Evolutionary conservation across 1,140 invertebrate genomes (phyloP).

Genomic region (Lordiphosa collinella): DNA sequence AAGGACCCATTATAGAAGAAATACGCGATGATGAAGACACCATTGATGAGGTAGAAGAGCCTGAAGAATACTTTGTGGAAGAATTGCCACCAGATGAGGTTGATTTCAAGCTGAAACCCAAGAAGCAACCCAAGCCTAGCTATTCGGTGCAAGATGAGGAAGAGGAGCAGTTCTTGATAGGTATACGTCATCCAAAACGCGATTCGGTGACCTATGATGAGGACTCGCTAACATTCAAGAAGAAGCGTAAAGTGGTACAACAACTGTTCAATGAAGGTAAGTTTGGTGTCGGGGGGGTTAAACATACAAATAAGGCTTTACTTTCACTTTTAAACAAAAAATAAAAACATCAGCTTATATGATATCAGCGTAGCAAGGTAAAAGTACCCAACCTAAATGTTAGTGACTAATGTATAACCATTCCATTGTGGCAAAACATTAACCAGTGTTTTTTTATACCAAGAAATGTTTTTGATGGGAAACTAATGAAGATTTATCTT

Average conservation of each 20-base stretch:
- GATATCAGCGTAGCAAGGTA: conserved; percentile 76
- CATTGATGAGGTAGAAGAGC: conserved; percentile 84
- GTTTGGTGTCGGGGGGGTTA: conserved; percentile 8
- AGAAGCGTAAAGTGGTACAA: conserved; percentile 83
- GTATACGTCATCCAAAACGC: conserved; percentile 79
- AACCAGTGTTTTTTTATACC: background rate
- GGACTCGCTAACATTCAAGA: conserved; percentile 81
- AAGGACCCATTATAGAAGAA: conserved; percentile 85
- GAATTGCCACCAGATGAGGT: conserved; percentile 80
- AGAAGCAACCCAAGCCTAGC: conserved; percentile 69
- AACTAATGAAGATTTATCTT: background rate
- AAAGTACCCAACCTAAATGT: conserved; percentile 53
- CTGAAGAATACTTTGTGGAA: conserved; percentile 81
- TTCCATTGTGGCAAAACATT: conserved; percentile 21
- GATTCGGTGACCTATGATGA: conserved; percentile 79
- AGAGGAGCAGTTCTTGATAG: conserved; percentile 83
- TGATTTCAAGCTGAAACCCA: conserved; percentile 82
- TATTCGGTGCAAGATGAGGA: conserved; percentile 79
- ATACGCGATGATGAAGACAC: conserved; percentile 84
- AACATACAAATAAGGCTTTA: conserved; percentile 38
- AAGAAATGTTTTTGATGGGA: background rate
- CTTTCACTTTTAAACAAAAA: conserved; percentile 25
- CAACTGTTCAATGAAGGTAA: conserved; percentile 82
- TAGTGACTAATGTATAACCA: conserved; percentile 62
- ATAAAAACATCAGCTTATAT: conserved; percentile 66